Base-by-base conservation (phyloP, 2,797 vertebrate species). In the Silurus lanzhouensis region DNA sequence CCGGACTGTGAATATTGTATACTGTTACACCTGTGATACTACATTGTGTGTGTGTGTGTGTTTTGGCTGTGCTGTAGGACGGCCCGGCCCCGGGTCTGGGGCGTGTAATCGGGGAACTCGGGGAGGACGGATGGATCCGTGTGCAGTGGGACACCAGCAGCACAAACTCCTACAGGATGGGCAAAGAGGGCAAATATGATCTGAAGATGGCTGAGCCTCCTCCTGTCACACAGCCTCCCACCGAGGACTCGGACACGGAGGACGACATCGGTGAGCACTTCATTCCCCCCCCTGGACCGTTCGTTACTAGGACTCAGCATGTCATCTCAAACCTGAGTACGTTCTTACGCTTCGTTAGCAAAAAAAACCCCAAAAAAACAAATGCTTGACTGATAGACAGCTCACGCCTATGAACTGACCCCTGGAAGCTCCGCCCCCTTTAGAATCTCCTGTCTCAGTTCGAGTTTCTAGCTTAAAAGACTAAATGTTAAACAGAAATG, bases 141-240 rank as follows among this genome's bases (percentile, higher is more conserved):
- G 98, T 99, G 57, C 98, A 99, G 91, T 99, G 98, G 98, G 98
- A 99, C 86, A 99, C 98, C 0, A 97, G 98, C 92, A 99, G 98
- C 91, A 99, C 98, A 81, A 99, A 99, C 93, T 99, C 98, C 1
- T 99, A 99, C 93, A 93, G 98, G 87, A 99, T 99, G 98, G 98
- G 98, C 60, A 99, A 99, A 90, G 98, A 99, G 87, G 98, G 98
- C 58, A 99, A 99, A 89, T 99, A 99, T 0, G 98, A 99, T 91
- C 96, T 99, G 15, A 99, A 99, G 91, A 90, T 99, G 87, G 97
- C 97, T 0, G 98, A 99, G 85, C 96, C 97, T 0, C 97, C 97
- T 0, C 95, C 96, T 0, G 91, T 96, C 72, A 87, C 95, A 0
- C 98, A 98, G 87, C 96, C 98, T 6, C 83, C 96, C 0, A 91